Evolutionary conservation across 30 jellyfish, hydroid and myxozoan genomes (phyloP).

Genomic region (Nemopilema nomurai): DNA sequence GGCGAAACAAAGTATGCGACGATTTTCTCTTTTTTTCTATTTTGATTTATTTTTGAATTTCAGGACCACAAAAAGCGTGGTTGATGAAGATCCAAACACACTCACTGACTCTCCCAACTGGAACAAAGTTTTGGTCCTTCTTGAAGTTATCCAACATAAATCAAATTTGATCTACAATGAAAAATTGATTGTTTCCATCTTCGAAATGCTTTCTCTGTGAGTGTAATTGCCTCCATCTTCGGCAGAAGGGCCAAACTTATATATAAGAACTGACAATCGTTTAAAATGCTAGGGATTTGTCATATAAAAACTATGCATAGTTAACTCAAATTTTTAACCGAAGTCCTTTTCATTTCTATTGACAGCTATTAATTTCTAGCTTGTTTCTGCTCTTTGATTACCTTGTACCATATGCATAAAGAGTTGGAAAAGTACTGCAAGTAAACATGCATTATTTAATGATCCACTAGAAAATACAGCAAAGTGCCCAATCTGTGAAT

Average conservation of each 20-base stretch:
- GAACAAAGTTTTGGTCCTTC: constrained; percentile 33
- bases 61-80: constrained; percentile 21
- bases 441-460: no score
- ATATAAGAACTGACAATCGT: no score
- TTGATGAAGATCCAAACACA: neutral
- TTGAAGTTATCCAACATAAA: constrained; percentile 66
- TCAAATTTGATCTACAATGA: constrained; percentile 41
- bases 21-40: no score
- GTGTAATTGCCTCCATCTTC: no score
- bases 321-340: no score
- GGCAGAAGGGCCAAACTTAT: no score
- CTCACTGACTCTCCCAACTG: constrained; percentile 37
- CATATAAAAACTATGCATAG: neutral
- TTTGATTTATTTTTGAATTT: neutral
- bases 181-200: constrained; percentile 39
- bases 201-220: constrained; percentile 64
- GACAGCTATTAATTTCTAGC: no score
- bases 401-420: no score
- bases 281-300: neutral
- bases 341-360: neutral
- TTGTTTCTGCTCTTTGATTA: no score
- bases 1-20: no score
- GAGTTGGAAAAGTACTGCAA: neutral
- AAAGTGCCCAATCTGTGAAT: no score
- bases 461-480: no score